Conservation (phyloP, 2,797 vertebrate species). For the Pterois miles region DNA sequence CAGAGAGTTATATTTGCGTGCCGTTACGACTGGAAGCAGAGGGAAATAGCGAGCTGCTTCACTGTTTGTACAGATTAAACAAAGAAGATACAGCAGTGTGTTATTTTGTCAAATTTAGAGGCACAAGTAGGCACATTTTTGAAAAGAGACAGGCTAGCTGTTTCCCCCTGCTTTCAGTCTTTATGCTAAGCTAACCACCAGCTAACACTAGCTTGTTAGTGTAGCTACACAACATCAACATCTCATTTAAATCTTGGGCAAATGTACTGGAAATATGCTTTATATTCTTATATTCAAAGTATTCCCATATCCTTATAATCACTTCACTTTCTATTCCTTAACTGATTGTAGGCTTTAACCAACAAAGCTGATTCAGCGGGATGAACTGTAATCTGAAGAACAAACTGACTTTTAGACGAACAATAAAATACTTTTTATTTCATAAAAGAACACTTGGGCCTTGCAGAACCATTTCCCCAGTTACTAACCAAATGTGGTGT, state of each 20-base stretch:
- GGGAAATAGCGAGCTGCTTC: not conserved
- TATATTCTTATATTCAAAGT: not conserved
- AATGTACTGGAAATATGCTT: not conserved
- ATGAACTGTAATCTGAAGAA: slow-evolving; percentile 21
- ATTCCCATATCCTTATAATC: not conserved
- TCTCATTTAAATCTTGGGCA: not conserved
- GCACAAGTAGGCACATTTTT: not conserved
- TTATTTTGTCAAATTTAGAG: not conserved
- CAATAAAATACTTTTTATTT: slow-evolving; percentile 28
- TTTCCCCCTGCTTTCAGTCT: not conserved
- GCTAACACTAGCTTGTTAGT: not conserved
- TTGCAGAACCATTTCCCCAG: slow-evolving; percentile 6
- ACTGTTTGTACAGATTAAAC: not conserved
- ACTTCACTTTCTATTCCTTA: not conserved
- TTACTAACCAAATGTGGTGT: slow-evolving; percentile 19
- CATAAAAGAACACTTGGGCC: slow-evolving; percentile 22
- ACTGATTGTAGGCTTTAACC: not conserved
- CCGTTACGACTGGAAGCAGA: not conserved
- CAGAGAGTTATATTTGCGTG: not conserved
- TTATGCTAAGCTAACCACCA: not conserved
- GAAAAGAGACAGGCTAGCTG: not conserved
- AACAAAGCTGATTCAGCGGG: not conserved
- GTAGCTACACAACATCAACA: not conserved
- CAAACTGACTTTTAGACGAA: slow-evolving; percentile 6
- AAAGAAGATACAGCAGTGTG: not conserved